Percentiles rank a stretch among this genome's conserved stretches.
These are phyloP conservation scores for Chiloscyllium punctatum DNA, from an alignment of 2,797 vertebrate species.

Conservation along the genomic window DNA sequence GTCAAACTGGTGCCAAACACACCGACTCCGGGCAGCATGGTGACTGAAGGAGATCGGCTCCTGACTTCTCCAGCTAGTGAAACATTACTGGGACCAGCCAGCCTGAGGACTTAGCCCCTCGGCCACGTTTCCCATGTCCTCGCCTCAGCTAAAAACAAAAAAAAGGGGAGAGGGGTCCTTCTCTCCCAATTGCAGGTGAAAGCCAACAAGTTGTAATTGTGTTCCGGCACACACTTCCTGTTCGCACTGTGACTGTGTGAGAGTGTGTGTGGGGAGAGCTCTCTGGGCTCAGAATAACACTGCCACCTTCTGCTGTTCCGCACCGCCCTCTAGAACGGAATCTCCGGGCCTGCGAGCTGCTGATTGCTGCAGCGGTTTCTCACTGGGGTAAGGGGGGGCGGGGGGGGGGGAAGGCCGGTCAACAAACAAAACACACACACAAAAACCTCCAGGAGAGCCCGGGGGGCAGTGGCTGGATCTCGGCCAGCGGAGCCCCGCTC, in stretches of 20 bases:
- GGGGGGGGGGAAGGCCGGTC: neutral
- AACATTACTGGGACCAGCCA: neutral
- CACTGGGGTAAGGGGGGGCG: too few species aligned
- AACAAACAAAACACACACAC: neutral
- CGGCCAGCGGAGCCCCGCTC: neutral
- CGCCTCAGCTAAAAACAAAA: neutral
- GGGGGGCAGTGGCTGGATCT: neutral
- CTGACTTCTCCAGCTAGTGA: neutral
- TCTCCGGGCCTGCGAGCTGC: neutral
- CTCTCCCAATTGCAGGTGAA: neutral
- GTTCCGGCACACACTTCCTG: conserved; percentile 38
- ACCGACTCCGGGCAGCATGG: conserved; percentile 95
- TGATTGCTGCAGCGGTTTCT: neutral
- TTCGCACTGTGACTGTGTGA: neutral
- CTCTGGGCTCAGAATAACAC: neutral
- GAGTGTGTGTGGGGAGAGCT: neutral
- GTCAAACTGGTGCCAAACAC: conserved; percentile 96
- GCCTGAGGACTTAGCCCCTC: too few species aligned
- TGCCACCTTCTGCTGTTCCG: neutral
- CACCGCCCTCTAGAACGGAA: neutral
- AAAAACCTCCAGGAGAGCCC: neutral
- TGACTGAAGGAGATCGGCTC: conserved; percentile 42
- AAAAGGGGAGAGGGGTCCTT: too few species aligned
- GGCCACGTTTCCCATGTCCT: neutral
- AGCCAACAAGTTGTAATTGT: conserved; percentile 11